Evolutionary conservation across 2,797 vertebrate genomes (phyloP), one percentile per base, ranked within the genome.

Genomic region (Buphagus erythrorhynchus): DNA sequence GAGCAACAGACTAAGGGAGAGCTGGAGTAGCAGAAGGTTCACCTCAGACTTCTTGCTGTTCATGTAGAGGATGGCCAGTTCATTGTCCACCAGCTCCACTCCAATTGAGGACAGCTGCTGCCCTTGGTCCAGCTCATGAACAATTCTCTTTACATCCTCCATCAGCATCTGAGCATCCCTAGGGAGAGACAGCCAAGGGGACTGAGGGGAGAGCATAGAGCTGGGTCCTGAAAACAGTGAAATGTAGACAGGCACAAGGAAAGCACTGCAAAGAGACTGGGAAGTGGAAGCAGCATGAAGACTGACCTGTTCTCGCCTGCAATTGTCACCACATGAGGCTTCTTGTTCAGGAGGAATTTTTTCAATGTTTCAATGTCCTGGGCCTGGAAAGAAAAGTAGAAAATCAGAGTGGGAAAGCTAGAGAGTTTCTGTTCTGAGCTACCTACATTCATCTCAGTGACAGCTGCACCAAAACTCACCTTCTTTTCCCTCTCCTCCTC

Each of bases 31-130:
- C 40, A 85, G 46, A 71, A 86, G 51, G 36, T 24, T 97, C 95
- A 99, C 99, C 99, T 99, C 99, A 12, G 99, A 99, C 90, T 99
- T 99, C 97, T 99, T 99, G 98, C 99, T 99, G 98, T 99, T 99
- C 99, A 99, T 99, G 96, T 99, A 99, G n/a, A 99, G 98, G 12
- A 98, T 98, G 65, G 99, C 99, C 91, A 99, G 86, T 54, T 99
- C 99, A 6, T 99, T 99, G 97, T 99, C 99, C 66, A 99, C 98
- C 86, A 99, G 98, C 92, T 99, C 99, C 76, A 99, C 99, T 29
- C 99, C 99, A 1, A 99, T 99, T 2, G 99, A 98, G 2, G 99
- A 99, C 82, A 99, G 97, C 80, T 99, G 99, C 9, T 99, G 99
- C 91, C 99, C 99, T 93, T 99, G 99, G 88, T 99, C 99, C 93